Evolutionary conservation across 1,140 invertebrate species (phyloP).

Genomic region (Contarinia nasturtii): DNA sequence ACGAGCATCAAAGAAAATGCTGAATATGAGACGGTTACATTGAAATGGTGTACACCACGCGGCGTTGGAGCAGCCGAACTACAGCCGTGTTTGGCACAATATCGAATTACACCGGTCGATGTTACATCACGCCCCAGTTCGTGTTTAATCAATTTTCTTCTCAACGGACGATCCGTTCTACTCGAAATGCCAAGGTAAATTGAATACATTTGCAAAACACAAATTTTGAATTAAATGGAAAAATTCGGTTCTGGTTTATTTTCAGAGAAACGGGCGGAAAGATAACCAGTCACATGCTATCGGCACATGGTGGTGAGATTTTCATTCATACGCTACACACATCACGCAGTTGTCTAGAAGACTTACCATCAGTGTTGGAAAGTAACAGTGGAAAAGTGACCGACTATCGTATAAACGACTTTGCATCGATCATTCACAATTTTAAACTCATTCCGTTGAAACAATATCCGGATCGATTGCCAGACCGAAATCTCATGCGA

Average conservation of each 20-base stretch:
- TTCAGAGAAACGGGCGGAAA: slow-evolving; percentile 58
- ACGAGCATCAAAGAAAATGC: slow-evolving; percentile 29
- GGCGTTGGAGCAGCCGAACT: slow-evolving; percentile 55
- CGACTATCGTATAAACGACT: slow-evolving; percentile 76
- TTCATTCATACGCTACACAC: slow-evolving; percentile 85
- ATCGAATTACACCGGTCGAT: slow-evolving; percentile 86
- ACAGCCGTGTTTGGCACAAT: slow-evolving; percentile 65
- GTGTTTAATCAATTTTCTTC: slow-evolving; percentile 88
- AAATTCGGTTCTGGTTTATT: background rate
- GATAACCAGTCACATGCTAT: slow-evolving; percentile 79
- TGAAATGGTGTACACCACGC: slow-evolving; percentile 92
- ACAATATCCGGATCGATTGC: slow-evolving; percentile 24
- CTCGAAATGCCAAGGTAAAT: slow-evolving; percentile 66
- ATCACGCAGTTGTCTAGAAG: slow-evolving; percentile 72
- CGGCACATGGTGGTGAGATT: slow-evolving; percentile 87
- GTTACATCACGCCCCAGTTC: slow-evolving; percentile 88
- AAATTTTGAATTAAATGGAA: background rate
- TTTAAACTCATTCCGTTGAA: slow-evolving; percentile 59
- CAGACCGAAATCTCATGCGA: slow-evolving; percentile 24
- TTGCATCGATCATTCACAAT: slow-evolving; percentile 71
- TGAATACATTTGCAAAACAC: background rate
- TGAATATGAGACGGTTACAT: slow-evolving; percentile 50
- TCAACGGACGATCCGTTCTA: slow-evolving; percentile 85
- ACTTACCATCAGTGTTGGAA: slow-evolving; percentile 87
- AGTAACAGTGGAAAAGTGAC: slow-evolving; percentile 82